Base-by-base conservation (phyloP, 1,140 invertebrate species). In the Laupala kohalensis region DNA sequence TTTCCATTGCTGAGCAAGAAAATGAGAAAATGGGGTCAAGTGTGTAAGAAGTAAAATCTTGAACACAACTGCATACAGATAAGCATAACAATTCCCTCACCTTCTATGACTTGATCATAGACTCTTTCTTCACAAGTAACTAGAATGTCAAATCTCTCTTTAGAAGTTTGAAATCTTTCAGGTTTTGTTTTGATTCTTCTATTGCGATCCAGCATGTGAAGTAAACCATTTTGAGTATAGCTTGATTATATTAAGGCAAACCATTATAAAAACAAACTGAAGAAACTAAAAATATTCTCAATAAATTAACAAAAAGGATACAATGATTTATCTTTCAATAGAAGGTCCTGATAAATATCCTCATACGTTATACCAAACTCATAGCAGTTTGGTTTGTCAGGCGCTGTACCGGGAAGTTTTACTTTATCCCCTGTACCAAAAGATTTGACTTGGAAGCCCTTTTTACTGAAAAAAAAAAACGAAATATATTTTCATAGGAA, bases 191-290 rank as follows among this genome's bases (percentile, higher is more conserved):
- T 99, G 74, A 99, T 97, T 77, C 96, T 84, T 75, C 94, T 84
- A 81, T 99, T 99, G 76, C 98, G 87, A 78, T 99, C 98, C 74
- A 99, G 80, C 94, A 99, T 99, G 79, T 99, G 94, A 64, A 99
- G 85, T 69, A 99, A 84, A 28, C 98, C 98, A 86, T 99, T 99
- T 84, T 98, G 95, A 70, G 96, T 99, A 78, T 99, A 99, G 81
- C 93, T 95, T 75, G 75, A 53, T 19, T 19, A 53, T 76, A 71
- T 70, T 63, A 64, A 70, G 69, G 6, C 25, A 53, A 15, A 0
- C 26, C 3, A 25, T 68, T 28, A 2, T 68, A 28, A 68, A 68
- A 19, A 19, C 24, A 68, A 23, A 68, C 4, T 29, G 19, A 27
- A 66, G 19, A 27, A 66, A 66, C 24, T 13, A 30, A 23, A 24